phyloP scores from a whole-genome alignment of 2,113 vertebrate genomes.

The Quiscalus mexicanus region DNA sequence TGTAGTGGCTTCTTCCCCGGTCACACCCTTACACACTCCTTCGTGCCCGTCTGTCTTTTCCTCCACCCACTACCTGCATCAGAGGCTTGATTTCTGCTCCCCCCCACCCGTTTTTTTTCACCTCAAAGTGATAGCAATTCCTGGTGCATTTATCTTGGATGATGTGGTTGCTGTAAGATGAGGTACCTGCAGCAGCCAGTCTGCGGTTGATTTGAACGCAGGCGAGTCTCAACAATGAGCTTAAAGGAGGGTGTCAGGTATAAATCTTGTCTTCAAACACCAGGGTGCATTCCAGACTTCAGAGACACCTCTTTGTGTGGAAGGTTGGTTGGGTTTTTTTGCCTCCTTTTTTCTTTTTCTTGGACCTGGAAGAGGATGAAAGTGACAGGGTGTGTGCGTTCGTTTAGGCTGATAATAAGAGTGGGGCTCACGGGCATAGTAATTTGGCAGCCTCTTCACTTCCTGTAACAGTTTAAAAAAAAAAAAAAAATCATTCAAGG shows the following conservation, averaged over 20 bases:
- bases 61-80: conserved; percentile 15
- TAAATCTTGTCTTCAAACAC: conserved; percentile 85
- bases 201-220: conserved; percentile 87
- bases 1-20: background rate
- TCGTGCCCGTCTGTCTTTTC: background rate
- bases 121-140: conserved; percentile 83
- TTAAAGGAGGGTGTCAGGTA: conserved; percentile 81
- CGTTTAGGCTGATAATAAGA: conserved; percentile 90
- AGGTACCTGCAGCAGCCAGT: conserved; percentile 84
- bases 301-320: conserved; percentile 80
- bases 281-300: conserved; percentile 84
- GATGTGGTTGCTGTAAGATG: conserved; percentile 86
- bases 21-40: background rate
- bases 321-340: conserved; percentile 40
- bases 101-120: background rate
- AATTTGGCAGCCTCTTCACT: conserved; percentile 86
- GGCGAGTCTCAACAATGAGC: conserved; percentile 89
- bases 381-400: conserved; percentile 77
- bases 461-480: conserved; percentile 83
- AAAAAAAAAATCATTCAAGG: conserved; percentile 69
- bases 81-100: background rate
- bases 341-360: conserved; percentile 70
- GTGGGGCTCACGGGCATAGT: conserved; percentile 79
- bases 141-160: conserved; percentile 85
- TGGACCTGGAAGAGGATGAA: conserved; percentile 85